Conservation (phyloP, 2,113 vertebrate species). For the Petromus typicus region DNA sequence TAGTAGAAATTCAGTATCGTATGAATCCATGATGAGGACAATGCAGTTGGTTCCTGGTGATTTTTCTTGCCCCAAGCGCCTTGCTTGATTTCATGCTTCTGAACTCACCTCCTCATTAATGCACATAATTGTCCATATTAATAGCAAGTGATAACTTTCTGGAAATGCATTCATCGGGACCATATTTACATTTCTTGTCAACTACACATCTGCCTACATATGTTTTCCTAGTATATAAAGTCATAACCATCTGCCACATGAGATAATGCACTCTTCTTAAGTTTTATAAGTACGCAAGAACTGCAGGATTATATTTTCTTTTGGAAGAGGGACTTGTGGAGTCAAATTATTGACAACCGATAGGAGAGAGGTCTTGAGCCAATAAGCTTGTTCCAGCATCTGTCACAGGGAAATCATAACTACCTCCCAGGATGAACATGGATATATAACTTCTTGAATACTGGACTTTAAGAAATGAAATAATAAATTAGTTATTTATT, state of each 20-base stretch:
- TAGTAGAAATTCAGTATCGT: not conserved
- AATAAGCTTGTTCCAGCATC: not conserved
- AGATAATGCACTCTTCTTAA: not conserved
- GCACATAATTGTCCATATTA: not conserved
- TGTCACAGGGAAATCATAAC: not conserved
- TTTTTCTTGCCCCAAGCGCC: constrained; percentile 16
- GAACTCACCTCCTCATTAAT: not conserved
- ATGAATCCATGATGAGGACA: not conserved
- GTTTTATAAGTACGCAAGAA: not conserved
- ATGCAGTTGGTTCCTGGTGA: not conserved
- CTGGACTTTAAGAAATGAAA: not conserved
- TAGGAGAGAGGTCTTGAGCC: not conserved
- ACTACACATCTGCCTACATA: constrained; percentile 55
- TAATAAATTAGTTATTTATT: not conserved
- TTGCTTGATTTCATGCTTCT: not conserved
- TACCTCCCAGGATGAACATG: not conserved
- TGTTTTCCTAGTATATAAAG: constrained; percentile 30
- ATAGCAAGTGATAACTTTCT: constrained; percentile 39
- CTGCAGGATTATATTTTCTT: not conserved
- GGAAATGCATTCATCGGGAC: constrained; percentile 35
- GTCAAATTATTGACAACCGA: not conserved
- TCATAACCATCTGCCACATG: constrained; percentile 53
- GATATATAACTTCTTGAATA: not conserved
- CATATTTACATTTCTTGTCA: constrained; percentile 46
- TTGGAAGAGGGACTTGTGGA: not conserved